Conservation (phyloP, 2,113 vertebrate species). For the Pomatostomus ruficeps region DNA sequence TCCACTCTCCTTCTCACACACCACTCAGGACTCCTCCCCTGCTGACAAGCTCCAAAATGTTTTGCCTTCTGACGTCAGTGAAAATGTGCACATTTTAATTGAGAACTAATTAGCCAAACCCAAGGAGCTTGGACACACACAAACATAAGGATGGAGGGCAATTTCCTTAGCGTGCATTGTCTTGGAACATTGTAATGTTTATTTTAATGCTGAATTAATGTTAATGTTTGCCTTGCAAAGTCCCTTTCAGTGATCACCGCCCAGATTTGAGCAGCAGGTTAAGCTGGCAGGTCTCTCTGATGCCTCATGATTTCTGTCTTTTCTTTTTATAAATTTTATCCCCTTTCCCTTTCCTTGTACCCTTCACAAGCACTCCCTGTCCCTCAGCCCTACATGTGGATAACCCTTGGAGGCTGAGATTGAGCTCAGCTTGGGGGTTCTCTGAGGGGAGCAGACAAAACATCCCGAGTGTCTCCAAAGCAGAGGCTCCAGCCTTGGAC, state of each 20-base stretch:
- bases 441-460: no score
- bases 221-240: not conserved
- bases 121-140: not conserved
- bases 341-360: no score
- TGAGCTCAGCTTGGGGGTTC: no score
- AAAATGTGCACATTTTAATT: not conserved
- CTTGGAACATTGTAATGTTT: not conserved
- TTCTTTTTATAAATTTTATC: no score
- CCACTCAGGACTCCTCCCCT: not conserved
- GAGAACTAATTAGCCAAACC: not conserved
- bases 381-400: no score
- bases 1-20: not conserved
- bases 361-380: no score
- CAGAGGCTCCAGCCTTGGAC: no score
- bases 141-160: not conserved
- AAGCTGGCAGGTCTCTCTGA: no score
- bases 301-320: no score
- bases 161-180: not conserved
- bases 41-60: not conserved
- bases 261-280: not conserved
- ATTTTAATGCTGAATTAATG: not conserved
- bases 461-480: no score
- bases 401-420: no score
- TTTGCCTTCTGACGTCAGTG: not conserved
- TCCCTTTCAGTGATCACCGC: not conserved